Evolutionary conservation across 2,797 vertebrate species (phyloP), one percentile per base, ranked within the genome.

Genomic region (Macrochelys suwanniensis): DNA sequence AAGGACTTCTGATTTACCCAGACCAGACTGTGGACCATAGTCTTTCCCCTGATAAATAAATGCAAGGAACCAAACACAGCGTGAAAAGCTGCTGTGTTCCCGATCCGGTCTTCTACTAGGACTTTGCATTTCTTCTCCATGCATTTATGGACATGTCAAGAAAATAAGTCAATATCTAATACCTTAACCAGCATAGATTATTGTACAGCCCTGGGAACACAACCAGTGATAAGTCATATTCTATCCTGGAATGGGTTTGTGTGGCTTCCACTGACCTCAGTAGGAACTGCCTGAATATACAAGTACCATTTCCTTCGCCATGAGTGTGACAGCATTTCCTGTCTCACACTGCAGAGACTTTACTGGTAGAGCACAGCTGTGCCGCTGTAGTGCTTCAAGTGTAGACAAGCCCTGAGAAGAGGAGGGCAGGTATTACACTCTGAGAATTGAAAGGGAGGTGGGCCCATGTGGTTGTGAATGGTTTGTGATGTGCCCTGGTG

Each of bases 71-170:
- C 54, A 54, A 54, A 25, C 54, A 54, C 54, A 54, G 54, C 9
- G 0, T 54, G 54, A 54, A 54, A 25, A 7, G 21, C 54, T 54
- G 54, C 23, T 54, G 21, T 54, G 21, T 54, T 53, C 51, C 17
- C 6, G 17, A 45, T 56, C 50, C 77, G 0, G 0, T 42, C 0
- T 53, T 1, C 77, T 51, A 17, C 12, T 77, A 57, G 25, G 54
- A 56, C 25, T 26, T 47, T 4, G 49, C 47, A 51, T 5, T 51
- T 79, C 42, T 45, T 10, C 31, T 79, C 16, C 17, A 17, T 33
- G 9, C 9, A 19, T 50, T 11, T 31, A 51, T 33, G 49, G 54
- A 54, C 42, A 28, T 16, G 45, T 57, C 17, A 42, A 45, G 26
- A 57, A 57, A 82, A 45, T 11, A 45, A 11, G 28, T 57, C 80